A percentile compares a stretch with the other conserved stretches of the same genome.
Evolutionary conservation across 2,888 invertebrate species (phyloP).

Genomic region (Ashinkailepas kermadecensis): DNA sequence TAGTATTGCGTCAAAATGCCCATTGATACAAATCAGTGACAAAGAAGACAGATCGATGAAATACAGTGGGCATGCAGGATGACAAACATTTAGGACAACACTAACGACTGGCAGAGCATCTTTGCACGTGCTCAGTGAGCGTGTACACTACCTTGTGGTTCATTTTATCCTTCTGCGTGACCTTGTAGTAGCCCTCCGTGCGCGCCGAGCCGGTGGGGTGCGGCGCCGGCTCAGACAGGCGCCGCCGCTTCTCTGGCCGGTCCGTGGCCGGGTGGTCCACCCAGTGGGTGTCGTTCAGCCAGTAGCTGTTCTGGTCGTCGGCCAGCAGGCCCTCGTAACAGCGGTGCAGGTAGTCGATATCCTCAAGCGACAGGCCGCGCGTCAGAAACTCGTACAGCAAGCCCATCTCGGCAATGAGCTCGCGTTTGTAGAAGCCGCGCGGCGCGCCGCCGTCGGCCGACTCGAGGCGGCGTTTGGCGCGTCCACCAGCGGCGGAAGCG

Average conservation of each 20-base stretch:
- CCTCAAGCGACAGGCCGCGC: conserved; percentile 82
- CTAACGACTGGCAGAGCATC: too few relatives aligned
- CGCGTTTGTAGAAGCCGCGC: conserved; percentile 39
- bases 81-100: too few relatives aligned
- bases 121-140: too few relatives aligned
- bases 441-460: conserved; percentile 28
- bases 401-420: conserved; percentile 60
- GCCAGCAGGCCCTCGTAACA: conserved; percentile 79
- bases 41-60: too few relatives aligned
- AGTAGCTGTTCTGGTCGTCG: conserved; percentile 61
- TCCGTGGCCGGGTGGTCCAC: conserved; percentile 66
- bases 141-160: conserved; percentile 60
- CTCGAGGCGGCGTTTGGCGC: not conserved
- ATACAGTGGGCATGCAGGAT: too few relatives aligned
- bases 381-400: conserved; percentile 82
- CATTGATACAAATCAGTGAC: too few relatives aligned
- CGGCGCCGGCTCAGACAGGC: conserved; percentile 59
- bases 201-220: conserved; percentile 82
- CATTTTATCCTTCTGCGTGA: conserved; percentile 77
- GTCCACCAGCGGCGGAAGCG: not conserved
- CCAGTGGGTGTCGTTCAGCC: conserved; percentile 96
- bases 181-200: conserved; percentile 85
- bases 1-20: too few relatives aligned
- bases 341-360: conserved; percentile 67
- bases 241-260: conserved; percentile 59